phyloP scores from a whole-genome alignment of 2,888 invertebrate genomes.

The Lomographa bimaculata region DNA sequence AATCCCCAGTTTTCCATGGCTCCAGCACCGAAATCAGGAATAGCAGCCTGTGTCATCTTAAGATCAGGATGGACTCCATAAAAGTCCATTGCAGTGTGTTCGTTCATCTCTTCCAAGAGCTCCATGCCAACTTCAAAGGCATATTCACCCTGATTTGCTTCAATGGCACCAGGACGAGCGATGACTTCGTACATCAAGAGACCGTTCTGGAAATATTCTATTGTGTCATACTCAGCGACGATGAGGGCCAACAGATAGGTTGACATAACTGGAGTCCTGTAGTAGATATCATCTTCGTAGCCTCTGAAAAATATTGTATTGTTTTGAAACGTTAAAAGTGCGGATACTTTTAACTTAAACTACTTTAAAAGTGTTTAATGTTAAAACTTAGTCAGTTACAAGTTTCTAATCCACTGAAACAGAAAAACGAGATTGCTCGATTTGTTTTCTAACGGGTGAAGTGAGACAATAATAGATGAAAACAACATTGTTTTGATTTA shows the following conservation, averaged over 20 bases:
- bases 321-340: too few relatives aligned
- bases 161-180: conserved; percentile 68
- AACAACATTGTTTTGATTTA: too few relatives aligned
- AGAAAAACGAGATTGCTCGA: too few relatives aligned
- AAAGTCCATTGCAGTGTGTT: conserved; percentile 80
- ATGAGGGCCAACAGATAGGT: conserved; percentile 89
- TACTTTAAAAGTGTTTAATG: too few relatives aligned
- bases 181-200: conserved; percentile 63
- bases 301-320: conserved; percentile 52
- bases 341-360: too few relatives aligned
- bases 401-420: too few relatives aligned
- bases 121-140: conserved; percentile 66
- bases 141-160: conserved; percentile 59
- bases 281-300: conserved; percentile 56
- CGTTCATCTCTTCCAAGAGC: conserved; percentile 75
- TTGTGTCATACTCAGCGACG: conserved; percentile 83
- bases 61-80: conserved; percentile 68
- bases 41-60: conserved; percentile 88
- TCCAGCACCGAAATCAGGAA: conserved; percentile 90
- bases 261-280: conserved; percentile 79
- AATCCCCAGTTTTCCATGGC: conserved; percentile 95
- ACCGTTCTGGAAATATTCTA: conserved; percentile 20
- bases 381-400: too few relatives aligned
- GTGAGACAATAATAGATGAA: too few relatives aligned
- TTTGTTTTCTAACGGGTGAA: too few relatives aligned